A percentile compares a stretch with the other conserved stretches of the same genome.
phyloP scores from a whole-genome alignment of 1,140 invertebrate genomes.

The Harlomillsia oculata region DNA sequence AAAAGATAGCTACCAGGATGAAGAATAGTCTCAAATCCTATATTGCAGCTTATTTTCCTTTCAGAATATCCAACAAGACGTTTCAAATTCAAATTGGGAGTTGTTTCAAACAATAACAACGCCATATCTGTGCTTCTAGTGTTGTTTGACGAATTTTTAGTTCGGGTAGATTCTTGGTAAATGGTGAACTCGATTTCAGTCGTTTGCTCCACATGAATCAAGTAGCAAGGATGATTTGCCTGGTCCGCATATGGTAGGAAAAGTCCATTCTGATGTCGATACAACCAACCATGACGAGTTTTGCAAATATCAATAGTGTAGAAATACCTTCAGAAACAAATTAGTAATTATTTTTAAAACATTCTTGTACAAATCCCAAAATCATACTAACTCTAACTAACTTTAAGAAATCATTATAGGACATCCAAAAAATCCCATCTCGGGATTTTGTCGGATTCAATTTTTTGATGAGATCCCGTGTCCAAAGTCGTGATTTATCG shows the following conservation, averaged over 20 bases:
- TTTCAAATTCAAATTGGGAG: not conserved
- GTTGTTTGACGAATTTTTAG: not conserved
- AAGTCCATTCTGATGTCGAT: not conserved
- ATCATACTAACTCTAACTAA: constrained; percentile 42
- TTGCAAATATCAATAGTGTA: constrained; percentile 1
- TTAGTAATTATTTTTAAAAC: not conserved
- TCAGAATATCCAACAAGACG: not conserved
- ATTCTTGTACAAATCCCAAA: not conserved
- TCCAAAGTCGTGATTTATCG: constrained; percentile 78
- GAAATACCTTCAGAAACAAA: not conserved
- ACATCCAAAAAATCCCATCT: constrained; percentile 96
- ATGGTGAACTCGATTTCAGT: not conserved
- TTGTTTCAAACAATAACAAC: not conserved
- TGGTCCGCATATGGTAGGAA: not conserved
- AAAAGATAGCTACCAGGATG: not conserved
- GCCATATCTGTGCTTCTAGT: not conserved
- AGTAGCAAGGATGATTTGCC: not conserved
- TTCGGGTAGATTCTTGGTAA: not conserved
- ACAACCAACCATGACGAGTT: not conserved
- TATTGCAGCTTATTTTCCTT: not conserved
- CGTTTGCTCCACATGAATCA: not conserved
- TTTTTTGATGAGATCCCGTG: constrained; percentile 55
- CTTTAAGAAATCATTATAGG: constrained; percentile 82
- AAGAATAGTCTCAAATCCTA: not conserved
- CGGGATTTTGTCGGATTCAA: constrained; percentile 67